Conservation (phyloP, 2,888 invertebrate genomes). For the Rotaria magnacalcarata region DNA sequence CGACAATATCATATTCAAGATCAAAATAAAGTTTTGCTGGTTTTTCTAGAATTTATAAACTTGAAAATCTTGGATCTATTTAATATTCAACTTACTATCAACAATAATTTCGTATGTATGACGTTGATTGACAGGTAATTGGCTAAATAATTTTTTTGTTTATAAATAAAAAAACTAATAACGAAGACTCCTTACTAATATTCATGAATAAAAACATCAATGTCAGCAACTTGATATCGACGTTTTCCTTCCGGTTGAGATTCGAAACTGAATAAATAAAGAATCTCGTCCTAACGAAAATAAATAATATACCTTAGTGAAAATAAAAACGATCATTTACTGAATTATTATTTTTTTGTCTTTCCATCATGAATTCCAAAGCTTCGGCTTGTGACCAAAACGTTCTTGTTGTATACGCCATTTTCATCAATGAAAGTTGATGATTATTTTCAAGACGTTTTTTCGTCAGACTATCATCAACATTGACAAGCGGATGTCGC, state of each 20-base stretch:
- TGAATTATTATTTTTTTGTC: background rate
- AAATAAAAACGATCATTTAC: background rate
- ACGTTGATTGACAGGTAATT: background rate
- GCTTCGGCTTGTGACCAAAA: slow-evolving; percentile 18
- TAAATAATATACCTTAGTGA: background rate
- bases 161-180: background rate
- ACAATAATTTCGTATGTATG: slow-evolving; percentile 29
- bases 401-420: background rate
- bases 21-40: slow-evolving; percentile 29
- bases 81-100: background rate
- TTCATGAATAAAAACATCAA: slow-evolving; percentile 11
- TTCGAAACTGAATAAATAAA: slow-evolving; percentile 27
- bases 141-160: background rate
- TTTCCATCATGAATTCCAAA: background rate
- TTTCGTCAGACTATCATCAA: background rate
- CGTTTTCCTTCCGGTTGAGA: background rate
- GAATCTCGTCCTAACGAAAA: background rate
- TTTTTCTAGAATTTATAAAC: background rate
- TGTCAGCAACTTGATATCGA: slow-evolving; percentile 15
- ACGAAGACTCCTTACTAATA: background rate
- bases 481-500: background rate
- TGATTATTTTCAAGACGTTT: background rate
- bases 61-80: background rate
- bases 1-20: background rate
- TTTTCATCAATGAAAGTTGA: background rate